Base-by-base conservation (phyloP, 2,113 vertebrate genomes). In the Gobio gobio region DNA sequence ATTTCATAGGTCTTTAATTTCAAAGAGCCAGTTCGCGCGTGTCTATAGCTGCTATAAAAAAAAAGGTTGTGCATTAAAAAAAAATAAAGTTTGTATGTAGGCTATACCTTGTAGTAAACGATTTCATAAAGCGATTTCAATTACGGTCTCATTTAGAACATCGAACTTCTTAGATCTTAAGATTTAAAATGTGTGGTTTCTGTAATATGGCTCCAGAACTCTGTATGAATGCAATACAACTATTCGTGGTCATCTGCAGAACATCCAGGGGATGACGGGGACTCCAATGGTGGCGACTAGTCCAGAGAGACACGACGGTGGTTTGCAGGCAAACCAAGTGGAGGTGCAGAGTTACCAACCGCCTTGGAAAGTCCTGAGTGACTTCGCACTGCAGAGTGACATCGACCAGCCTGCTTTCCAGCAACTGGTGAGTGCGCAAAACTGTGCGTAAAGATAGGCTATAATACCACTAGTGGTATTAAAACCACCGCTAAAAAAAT, bases 311-410 rank as follows among this genome's bases (percentile, higher is more conserved):
- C 98, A 99, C 5, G 98, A 99, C n/a, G 97, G 98, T 45, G 98
- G 97, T 91, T 95, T 99, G 82, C 98, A 99, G 93, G 97, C 96
- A 26, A 99, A 98, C 94, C 95, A 97, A 6, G 98, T 99, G 93
- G 98, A 99, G 92, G 98, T 99, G 91, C 98, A 99, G 92, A 99
- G 97, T 94, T 99, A 99, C 96, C 98, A 99, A 91, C 97, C 98
- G 1, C 98, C 97, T 82, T 99, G 98, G 98, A 99, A 99, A 93
- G 97, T 99, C 90, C 96, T 99, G 90, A 99, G 98, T 84, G 98
- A 99, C 96, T 99, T 99, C 93, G 97, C 98, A 58, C 92, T 99
- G 95, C 97, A 99, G 95, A 99, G 98, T 94, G 98, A 99, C 95
- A 99, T 99, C 91, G 98, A 99, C 90, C 98, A 99, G 92, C 98